These are phyloP conservation scores for Meta bourneti DNA, from an alignment of 2,888 invertebrate species.

Conservation along the genomic window DNA sequence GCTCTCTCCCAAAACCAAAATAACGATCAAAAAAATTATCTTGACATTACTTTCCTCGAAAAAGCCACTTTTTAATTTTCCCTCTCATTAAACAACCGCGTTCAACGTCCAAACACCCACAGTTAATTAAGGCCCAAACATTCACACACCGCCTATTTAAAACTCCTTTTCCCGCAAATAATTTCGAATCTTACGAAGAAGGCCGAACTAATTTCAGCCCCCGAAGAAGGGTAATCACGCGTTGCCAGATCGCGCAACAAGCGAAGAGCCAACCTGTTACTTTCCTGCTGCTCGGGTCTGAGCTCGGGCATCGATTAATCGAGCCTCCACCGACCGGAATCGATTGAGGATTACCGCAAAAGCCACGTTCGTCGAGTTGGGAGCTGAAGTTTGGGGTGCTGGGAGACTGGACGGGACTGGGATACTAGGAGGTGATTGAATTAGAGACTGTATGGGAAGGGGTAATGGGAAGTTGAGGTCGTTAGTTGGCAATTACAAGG, in stretches of 20 bases:
- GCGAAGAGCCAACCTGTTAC: constrained; percentile 50
- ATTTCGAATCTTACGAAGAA: constrained; percentile 19
- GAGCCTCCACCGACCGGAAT: constrained; percentile 25
- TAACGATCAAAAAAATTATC: no score
- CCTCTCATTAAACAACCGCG: no score
- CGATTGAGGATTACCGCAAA: constrained; percentile 28
- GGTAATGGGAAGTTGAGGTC: constrained; percentile 26
- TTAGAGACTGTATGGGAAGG: constrained; percentile 43
- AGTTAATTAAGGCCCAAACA: background rate
- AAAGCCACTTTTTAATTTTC: no score
- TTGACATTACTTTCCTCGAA: no score
- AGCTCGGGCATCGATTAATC: constrained; percentile 25
- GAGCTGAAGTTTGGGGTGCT: background rate
- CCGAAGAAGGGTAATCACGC: background rate
- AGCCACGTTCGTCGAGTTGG: background rate
- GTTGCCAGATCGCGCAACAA: constrained; percentile 8
- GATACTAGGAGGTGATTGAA: constrained; percentile 7
- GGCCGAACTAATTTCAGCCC: constrained; percentile 1
- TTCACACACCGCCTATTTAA: no score
- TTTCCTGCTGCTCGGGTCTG: background rate
- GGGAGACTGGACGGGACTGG: background rate
- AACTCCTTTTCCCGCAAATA: no score
- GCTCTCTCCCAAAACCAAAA: no score
- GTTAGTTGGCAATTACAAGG: constrained; percentile 54
- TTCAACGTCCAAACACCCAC: background rate